Conservation (phyloP, 1,140 invertebrate genomes). For the Drosophila ambigua region DNA sequence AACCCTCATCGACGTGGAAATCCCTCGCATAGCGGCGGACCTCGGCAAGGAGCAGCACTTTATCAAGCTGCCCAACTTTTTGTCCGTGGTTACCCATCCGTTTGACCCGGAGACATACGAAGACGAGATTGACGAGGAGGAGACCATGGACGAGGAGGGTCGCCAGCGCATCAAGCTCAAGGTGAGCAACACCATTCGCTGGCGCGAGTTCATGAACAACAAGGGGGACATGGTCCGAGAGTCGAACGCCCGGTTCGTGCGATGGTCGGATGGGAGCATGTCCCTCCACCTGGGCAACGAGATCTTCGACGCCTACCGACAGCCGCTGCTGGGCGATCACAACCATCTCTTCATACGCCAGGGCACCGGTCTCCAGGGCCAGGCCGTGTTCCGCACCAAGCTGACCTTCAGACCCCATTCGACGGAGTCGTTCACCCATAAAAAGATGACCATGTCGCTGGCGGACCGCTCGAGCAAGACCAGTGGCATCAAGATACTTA, state of each 20-base stretch:
- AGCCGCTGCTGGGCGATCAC: constrained; percentile 94
- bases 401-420: constrained; percentile 98
- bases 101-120: constrained; percentile 98
- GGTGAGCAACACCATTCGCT: constrained; percentile 99
- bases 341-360: constrained; percentile 98
- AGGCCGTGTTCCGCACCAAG: constrained; percentile 98
- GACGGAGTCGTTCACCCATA: constrained; percentile 98
- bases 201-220: constrained; percentile 94
- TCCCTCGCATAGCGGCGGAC: constrained; percentile 96
- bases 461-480: constrained; percentile 98
- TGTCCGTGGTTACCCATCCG: constrained; percentile 95
- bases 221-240: constrained; percentile 93
- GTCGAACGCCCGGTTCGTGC: constrained; percentile 97
- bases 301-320: constrained; percentile 98
- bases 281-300: constrained; percentile 98
- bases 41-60: constrained; percentile 96
- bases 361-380: constrained; percentile 98
- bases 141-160: constrained; percentile 98
- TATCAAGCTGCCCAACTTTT: constrained; percentile 96
- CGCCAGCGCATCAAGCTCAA: constrained; percentile 95
- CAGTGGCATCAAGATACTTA: constrained; percentile 97
- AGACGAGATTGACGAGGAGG: constrained; percentile 99
- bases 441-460: constrained; percentile 98
- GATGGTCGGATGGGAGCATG: constrained; percentile 99
- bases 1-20: constrained; percentile 97